phyloP scores from a whole-genome alignment of 2,888 invertebrate species.

The Lydus trimaculatus region DNA sequence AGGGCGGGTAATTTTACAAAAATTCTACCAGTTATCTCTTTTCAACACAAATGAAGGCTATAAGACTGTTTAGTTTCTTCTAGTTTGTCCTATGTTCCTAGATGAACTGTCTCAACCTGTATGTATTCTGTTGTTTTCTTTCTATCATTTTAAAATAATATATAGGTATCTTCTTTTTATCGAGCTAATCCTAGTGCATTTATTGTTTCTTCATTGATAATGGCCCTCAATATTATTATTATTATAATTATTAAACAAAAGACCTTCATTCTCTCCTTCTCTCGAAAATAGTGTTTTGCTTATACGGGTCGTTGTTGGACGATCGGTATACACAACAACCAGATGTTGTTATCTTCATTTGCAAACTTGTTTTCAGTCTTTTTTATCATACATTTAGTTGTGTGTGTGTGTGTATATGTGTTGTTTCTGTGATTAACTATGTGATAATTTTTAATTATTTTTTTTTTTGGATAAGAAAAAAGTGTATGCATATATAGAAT shows the following conservation, averaged over 20 bases:
- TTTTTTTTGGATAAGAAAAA: neutral
- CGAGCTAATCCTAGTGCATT: neutral
- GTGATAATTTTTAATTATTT: neutral
- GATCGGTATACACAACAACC: neutral
- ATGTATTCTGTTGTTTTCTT: neutral
- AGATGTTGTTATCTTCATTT: conserved; percentile 8
- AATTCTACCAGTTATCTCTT: too few relatives aligned
- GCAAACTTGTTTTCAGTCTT: conserved; percentile 8
- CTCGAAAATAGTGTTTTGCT: neutral
- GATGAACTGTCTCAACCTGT: too few relatives aligned
- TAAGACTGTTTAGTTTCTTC: too few relatives aligned
- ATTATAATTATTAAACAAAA: too few relatives aligned
- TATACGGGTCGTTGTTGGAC: conserved; percentile 3
- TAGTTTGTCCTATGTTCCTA: too few relatives aligned
- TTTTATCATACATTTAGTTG: neutral
- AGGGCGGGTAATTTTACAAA: too few relatives aligned
- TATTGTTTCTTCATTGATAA: neutral
- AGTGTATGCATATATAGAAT: neutral
- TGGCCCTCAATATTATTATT: neutral
- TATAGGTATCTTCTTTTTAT: neutral
- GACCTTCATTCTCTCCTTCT: conserved; percentile 8
- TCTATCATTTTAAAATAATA: neutral
- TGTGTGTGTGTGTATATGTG: neutral
- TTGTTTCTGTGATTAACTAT: neutral
- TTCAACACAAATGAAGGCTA: too few relatives aligned